Base-by-base conservation (phyloP, 30 jellyfish, hydroid and myxozoan genomes). In the Chrysaora quinquecirrha region DNA sequence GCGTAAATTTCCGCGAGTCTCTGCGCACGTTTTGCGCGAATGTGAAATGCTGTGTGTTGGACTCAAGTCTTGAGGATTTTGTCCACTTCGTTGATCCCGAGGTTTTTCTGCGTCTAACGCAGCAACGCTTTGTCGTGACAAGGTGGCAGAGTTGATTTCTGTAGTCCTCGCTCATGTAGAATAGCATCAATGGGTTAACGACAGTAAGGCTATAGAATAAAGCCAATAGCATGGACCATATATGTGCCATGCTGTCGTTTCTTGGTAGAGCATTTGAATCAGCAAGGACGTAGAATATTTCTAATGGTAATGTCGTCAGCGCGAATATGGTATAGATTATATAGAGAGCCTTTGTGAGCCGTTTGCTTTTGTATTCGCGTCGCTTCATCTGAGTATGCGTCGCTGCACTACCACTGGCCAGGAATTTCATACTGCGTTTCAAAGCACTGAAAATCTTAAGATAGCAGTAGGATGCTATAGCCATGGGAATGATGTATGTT, bases 91-190 rank as follows among this genome's bases (percentile, higher is more conserved):
- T 52, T 2, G 68, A 52, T 4, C 29, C 68, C 29, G 54, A 6
- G 54, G 29, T 52, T 20, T 20, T 20, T 52, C 68, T 52, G 68
- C 68, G 68, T 16, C 19, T 52, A 4, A 2, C 6, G 7, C 29
- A 10, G 68, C 83, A 46, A 52, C 71, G 38, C n/a, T n/a, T n/a
- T n/a, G n/a, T n/a, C 14, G 54, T 38, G 14, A 38, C 54, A 6
- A 38, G 11, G 30, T 31, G 21, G 60, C 11, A 64, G 66, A 89
- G 76, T 69, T 76, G 95, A 28, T 29, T 76, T 34, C 96, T 62
- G 87, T 90, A 84, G 23, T 84, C 96, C 68, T 86, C 94, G 64
- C 96, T 83, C 89, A 85, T 90, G 96, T 90, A 84, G 78, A 90
- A 86, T 23, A 90, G 83, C 86, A 90, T 87, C 48, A 90, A 35